Evolutionary conservation across 2,888 invertebrate genomes (phyloP), one percentile per base, ranked within the genome.

Genomic region (Oligia latruncula): DNA sequence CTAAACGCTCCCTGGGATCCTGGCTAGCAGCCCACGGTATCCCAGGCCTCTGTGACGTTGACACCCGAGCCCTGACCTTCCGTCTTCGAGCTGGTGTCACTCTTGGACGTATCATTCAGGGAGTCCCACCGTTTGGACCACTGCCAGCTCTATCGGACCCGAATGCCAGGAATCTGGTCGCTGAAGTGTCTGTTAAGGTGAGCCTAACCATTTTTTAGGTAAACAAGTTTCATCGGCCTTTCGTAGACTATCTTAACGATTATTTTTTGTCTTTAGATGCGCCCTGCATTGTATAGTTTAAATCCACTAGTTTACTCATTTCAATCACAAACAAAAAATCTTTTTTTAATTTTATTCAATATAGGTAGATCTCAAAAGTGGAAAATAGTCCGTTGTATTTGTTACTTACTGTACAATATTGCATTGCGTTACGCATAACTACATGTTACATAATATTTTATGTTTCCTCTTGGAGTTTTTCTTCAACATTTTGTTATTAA

Each of bases 61-160:
- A 99, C 94, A 99, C 99, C 0, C 97, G 99, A 82, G 98, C 98
- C 0, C 96, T 99, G 49, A 99, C 99, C 0, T 98, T 99, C 95
- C 98, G 98, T 90, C 98, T 99, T 66, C 97, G 99, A 17, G 98
- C 98, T 89, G 99, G 99, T 43, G 98, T 98, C 2, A 98, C 99
- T 92, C 97, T 99, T 66, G 98, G 98, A 4, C 96, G 97, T 72
- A 98, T 98, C 77, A 94, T 98, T 3, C 97, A 97, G 89, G 96
- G 97, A 35, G 89, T 97, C n/a, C 97, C 97, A 0, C 93, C 95
- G 0, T 94, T 95, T 66, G 92, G 92, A 1, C 94, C 95, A 11
- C 85, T 95, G 46, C 91, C 94, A 17, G 90, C 97, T 0, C 87
- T 95, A 11, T 92, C 96, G 49, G 99, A 99, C 96, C 99, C 99